Percentiles rank a stretch among this genome's conserved stretches.
These are phyloP conservation scores for Catocala fraxini DNA, from an alignment of 2,888 invertebrate genomes.

Conservation along the genomic window DNA sequence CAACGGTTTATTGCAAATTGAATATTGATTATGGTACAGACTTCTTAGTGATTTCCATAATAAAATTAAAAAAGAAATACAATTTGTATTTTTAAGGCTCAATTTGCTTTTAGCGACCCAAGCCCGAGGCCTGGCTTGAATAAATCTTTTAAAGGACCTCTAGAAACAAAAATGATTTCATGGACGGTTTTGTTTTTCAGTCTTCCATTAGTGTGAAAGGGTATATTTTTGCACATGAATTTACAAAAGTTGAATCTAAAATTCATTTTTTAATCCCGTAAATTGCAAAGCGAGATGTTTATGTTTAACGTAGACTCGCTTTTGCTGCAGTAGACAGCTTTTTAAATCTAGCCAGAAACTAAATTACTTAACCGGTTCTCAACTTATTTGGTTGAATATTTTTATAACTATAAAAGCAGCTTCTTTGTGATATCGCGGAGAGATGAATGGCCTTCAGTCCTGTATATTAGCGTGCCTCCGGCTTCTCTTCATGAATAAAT, in stretches of 20 bases:
- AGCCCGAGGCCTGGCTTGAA: slow-evolving; percentile 33
- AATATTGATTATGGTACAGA: slow-evolving; percentile 41
- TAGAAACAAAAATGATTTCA: slow-evolving; percentile 38
- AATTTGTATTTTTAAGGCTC: slow-evolving; percentile 52
- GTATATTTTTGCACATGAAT: slow-evolving; percentile 6
- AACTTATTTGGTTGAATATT: background rate
- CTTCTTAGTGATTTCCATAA: slow-evolving; percentile 47
- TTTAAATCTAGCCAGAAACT: background rate
- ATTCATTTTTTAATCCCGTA: slow-evolving; percentile 14
- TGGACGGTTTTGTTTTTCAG: slow-evolving; percentile 30
- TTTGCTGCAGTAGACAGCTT: no score
- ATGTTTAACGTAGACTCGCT: background rate
- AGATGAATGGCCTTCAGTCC: slow-evolving; percentile 29
- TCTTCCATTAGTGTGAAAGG: slow-evolving; percentile 13
- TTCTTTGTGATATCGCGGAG: slow-evolving; percentile 24
- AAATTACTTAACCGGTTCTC: background rate
- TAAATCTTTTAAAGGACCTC: slow-evolving; percentile 44
- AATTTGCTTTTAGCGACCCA: slow-evolving; percentile 54
- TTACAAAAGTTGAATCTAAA: slow-evolving; percentile 10
- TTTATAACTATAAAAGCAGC: slow-evolving; percentile 1
- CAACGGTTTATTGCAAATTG: slow-evolving; percentile 45
- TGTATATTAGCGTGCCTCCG: slow-evolving; percentile 21
- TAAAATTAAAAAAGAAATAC: slow-evolving; percentile 44
- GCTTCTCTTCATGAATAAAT: slow-evolving; percentile 36
- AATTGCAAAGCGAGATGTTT: slow-evolving; percentile 11